These are phyloP conservation scores for Nasua narica DNA, from an alignment of 2,797 vertebrate genomes.

Conservation along the genomic window DNA sequence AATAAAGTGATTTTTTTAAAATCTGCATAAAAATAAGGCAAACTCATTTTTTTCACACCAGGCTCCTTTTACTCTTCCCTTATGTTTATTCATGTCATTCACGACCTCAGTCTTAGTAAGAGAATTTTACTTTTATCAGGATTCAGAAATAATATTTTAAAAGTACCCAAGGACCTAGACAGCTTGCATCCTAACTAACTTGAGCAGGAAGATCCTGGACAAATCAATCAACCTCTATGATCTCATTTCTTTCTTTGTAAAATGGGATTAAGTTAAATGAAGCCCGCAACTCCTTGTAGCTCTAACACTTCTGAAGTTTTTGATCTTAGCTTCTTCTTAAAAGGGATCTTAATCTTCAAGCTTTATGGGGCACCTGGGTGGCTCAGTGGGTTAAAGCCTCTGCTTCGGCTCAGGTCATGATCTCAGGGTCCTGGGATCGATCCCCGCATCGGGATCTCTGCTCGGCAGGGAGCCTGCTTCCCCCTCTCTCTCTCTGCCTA, in stretches of 20 bases:
- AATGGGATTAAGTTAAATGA: neutral
- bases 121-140: slow-evolving; percentile 19
- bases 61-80: neutral
- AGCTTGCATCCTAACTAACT: neutral
- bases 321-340: neutral
- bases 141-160: slow-evolving; percentile 29
- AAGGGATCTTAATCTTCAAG: neutral
- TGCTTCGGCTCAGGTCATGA: no score
- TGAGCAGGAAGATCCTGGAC: neutral
- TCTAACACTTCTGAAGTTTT: neutral
- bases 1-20: neutral
- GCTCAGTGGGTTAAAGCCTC: no score
- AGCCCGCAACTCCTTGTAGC: neutral
- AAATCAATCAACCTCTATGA: neutral
- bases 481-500: no score
- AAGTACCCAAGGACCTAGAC: neutral
- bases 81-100: neutral
- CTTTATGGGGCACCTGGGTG: neutral
- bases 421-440: no score
- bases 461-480: no score
- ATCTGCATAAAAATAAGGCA: neutral
- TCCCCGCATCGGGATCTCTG: no score
- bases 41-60: neutral
- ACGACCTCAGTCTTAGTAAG: neutral
- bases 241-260: slow-evolving; percentile 5